phyloP scores from a whole-genome alignment of 2,888 invertebrate species.

The Himalopsyche tibetana region DNA sequence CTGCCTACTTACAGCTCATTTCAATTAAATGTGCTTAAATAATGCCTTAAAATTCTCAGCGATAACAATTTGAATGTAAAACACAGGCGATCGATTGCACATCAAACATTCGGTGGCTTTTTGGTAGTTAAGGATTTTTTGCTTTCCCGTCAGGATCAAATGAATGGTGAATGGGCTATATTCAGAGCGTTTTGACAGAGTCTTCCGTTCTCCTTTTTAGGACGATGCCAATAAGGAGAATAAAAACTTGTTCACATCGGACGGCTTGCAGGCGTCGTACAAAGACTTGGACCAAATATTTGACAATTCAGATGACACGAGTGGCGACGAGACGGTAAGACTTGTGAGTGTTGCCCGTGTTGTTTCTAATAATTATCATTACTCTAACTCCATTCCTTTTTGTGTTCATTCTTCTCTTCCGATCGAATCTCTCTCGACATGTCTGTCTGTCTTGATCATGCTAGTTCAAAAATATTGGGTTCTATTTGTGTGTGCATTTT shows the following conservation, averaged over 20 bases:
- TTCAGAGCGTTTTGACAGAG: conserved; percentile 4
- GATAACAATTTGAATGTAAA: too few species aligned
- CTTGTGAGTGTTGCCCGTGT: conserved; percentile 67
- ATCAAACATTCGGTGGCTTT: too few species aligned
- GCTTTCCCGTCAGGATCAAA: neutral
- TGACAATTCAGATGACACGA: conserved; percentile 93
- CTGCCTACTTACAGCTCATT: too few species aligned
- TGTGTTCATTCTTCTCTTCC: conserved; percentile 35
- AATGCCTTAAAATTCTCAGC: too few species aligned
- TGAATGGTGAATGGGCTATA: conserved; percentile 2
- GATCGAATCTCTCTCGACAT: neutral
- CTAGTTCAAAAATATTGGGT: conserved; percentile 30
- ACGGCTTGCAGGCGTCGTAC: conserved; percentile 91
- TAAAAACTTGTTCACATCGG: conserved; percentile 89
- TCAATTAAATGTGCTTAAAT: too few species aligned
- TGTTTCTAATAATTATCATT: conserved; percentile 45
- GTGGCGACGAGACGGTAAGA: conserved; percentile 91
- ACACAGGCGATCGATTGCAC: too few species aligned
- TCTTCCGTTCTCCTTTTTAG: conserved; percentile 67
- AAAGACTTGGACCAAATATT: conserved; percentile 97
- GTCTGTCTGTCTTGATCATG: conserved; percentile 32
- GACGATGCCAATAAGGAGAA: conserved; percentile 76
- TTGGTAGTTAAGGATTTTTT: too few species aligned
- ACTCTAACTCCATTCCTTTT: conserved; percentile 40
- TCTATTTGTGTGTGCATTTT: conserved; percentile 42